Conservation (phyloP, 2,888 invertebrate species). For the Pegoplata infirma region DNA sequence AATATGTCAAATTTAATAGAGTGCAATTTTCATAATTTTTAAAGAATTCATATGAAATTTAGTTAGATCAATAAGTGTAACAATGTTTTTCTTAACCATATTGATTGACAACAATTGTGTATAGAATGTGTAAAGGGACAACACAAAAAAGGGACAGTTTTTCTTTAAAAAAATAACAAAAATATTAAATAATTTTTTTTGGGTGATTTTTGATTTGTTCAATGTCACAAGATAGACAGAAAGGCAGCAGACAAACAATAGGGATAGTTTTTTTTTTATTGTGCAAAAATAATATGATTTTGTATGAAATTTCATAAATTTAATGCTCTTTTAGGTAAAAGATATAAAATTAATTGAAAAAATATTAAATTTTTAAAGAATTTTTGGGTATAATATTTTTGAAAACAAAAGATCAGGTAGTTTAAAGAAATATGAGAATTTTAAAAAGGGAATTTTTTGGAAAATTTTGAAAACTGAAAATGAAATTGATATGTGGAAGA, state of each 20-base stretch:
- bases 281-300: not conserved
- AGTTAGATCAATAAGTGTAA: not conserved
- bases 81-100: not conserved
- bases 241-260: not conserved
- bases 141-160: not conserved
- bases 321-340: not conserved
- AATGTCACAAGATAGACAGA: not conserved
- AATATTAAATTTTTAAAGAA: not conserved
- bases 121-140: not conserved
- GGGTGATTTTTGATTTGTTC: not conserved
- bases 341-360: not conserved
- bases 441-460: not conserved
- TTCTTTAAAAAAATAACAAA: not conserved
- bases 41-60: not conserved
- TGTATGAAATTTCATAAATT: not conserved
- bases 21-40: conserved; percentile 60
- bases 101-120: not conserved
- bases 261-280: not conserved
- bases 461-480: not conserved
- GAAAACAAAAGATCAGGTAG: not conserved
- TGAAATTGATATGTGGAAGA: not conserved
- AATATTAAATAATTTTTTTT: not conserved
- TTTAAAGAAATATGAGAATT: not conserved
- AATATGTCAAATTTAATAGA: conserved; percentile 74
- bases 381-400: not conserved